phyloP scores from a whole-genome alignment of 1,140 invertebrate genomes.

The Hypsibius dujardini region DNA sequence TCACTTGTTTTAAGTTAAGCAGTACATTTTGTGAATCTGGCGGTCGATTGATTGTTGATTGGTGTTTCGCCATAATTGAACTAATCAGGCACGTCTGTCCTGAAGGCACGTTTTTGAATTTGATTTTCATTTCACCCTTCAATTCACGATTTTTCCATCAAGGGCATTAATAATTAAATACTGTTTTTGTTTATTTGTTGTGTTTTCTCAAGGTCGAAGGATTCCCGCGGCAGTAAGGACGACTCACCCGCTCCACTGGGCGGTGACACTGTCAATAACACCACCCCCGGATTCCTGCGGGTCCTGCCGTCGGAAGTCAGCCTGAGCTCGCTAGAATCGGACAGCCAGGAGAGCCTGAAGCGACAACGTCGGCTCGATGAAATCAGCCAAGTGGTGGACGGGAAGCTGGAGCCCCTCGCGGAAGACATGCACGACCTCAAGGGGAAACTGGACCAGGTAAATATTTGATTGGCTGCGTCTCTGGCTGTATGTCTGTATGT shows the following conservation, averaged over 20 bases:
- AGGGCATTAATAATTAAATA: no score
- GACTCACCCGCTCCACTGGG: neutral
- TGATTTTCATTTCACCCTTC: no score
- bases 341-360: neutral
- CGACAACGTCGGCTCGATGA: neutral
- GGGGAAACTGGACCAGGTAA: neutral
- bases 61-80: no score
- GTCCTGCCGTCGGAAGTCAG: neutral
- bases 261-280: neutral
- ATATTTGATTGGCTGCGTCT: neutral
- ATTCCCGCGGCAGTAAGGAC: neutral
- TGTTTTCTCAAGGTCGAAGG: neutral
- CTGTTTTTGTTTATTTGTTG: no score
- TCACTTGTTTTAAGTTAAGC: no score
- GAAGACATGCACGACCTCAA: neutral
- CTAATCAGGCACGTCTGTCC: no score
- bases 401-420: neutral
- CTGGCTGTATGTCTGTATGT: no score
- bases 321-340: slow-evolving; percentile 1
- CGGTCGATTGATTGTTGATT: no score
- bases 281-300: neutral
- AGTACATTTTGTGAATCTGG: no score
- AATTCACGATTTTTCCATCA: no score
- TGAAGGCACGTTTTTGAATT: no score
- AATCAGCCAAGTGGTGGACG: neutral